phyloP scores from a whole-genome alignment of 1,140 invertebrate species.

The Matsumurasca onukii region DNA sequence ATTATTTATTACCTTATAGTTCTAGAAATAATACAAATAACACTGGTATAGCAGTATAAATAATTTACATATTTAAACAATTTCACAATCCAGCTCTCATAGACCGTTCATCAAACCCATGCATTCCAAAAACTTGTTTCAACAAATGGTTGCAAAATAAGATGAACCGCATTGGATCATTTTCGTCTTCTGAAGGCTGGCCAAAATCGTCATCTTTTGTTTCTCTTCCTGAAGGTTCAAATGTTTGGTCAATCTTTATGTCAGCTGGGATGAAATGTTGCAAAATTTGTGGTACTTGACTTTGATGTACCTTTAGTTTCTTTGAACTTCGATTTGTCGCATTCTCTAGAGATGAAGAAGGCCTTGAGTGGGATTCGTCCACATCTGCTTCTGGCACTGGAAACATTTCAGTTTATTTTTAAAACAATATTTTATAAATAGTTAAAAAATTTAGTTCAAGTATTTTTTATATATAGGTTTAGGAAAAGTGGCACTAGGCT shows the following conservation, averaged over 20 bases:
- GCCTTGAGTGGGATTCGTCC: neutral
- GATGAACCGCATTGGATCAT: conserved; percentile 3
- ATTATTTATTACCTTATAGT: too few relatives aligned
- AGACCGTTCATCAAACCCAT: conserved; percentile 12
- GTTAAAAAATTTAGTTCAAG: neutral
- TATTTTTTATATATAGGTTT: neutral
- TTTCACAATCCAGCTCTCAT: neutral
- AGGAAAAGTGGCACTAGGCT: neutral
- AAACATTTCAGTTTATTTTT: neutral
- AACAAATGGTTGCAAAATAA: conserved; percentile 15
- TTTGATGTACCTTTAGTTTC: neutral
- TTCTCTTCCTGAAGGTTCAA: neutral
- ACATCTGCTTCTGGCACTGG: neutral
- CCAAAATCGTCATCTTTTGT: neutral
- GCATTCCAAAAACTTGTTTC: conserved; percentile 18
- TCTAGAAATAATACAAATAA: too few relatives aligned
- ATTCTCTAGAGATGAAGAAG: neutral
- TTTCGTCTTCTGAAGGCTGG: neutral
- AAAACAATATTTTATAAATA: neutral
- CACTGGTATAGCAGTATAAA: too few relatives aligned
- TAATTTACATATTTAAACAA: too few relatives aligned
- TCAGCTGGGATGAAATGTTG: neutral
- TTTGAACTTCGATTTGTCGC: neutral
- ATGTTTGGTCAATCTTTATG: neutral
- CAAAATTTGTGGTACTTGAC: neutral